Base-by-base conservation (phyloP, 2,113 vertebrate genomes). In the Urocynchramus pylzowi region DNA sequence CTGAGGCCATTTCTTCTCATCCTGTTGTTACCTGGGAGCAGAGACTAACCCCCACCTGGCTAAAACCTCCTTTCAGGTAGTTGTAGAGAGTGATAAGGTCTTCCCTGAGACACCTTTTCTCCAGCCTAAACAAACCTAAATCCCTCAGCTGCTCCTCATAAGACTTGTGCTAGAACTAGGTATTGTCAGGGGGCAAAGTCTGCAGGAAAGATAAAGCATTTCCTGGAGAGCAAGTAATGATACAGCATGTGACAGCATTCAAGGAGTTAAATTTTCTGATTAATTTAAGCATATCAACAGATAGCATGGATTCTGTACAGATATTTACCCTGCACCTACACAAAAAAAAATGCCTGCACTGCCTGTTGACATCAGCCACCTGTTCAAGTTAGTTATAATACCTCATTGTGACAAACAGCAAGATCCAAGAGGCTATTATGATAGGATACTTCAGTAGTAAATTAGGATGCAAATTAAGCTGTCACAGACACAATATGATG, bases 391-490 rank as follows among this genome's bases (percentile, higher is more conserved):
- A 61, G 57, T 88, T 92, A 13, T 42, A 87, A 79, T 57, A 67
- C 67, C 61, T 95, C 92, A 57, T 91, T 87, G 78, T 94, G 94
- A 87, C 83, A 92, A 91, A 88, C 67, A 69, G 42, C 56, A 70
- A 44, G 49, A 95, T 93, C 85, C 89, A 94, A 90, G 75, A 80
- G 67, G 39, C 67, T 65, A 42, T 92, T 93, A 85, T 73, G 70
- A 53, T 56, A 90, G 90, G 59, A 69, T 80, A 74, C 79, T 90
- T 92, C 82, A 90, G 2, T 37, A 83, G 71, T 84, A 92, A 93
- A 94, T 91, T 89, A 89, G 42, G 84, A 93, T 89, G 87, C 67
- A 94, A 90, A 96, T 94, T 88, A 86, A 87, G 75, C 73, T 94
- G 88, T 88, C 90, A 65, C 45, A 85, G 75, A 65, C 53, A 60